Conservation (phyloP, 2,888 invertebrate genomes). For the Trissonchulus sp. region DNA sequence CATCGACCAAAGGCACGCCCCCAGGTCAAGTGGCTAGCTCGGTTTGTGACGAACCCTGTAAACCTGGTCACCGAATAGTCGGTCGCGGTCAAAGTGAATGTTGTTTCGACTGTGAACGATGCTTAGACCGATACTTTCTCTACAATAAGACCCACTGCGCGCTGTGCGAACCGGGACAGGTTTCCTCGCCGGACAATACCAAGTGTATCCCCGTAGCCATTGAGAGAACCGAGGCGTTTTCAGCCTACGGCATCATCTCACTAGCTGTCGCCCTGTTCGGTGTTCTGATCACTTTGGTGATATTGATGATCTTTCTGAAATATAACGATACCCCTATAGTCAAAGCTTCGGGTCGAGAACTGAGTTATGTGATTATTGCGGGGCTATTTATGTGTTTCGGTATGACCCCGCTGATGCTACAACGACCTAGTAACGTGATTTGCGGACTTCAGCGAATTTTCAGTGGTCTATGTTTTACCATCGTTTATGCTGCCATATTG, state of each 20-base stretch:
- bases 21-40: conserved; percentile 44
- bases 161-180: conserved; percentile 70
- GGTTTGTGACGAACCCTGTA: background rate
- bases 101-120: background rate
- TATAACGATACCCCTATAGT: conserved; percentile 55
- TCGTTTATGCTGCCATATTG: conserved; percentile 55
- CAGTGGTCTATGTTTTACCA: conserved; percentile 54
- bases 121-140: background rate
- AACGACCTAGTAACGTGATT: conserved; percentile 51
- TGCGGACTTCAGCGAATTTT: conserved; percentile 55
- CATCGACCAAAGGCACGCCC: conserved; percentile 28
- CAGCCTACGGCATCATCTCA: conserved; percentile 26
- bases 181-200: conserved; percentile 70
- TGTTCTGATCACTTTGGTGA: conserved; percentile 50
- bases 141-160: conserved; percentile 69
- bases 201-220: conserved; percentile 46
- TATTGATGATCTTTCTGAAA: conserved; percentile 52
- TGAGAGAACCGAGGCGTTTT: background rate
- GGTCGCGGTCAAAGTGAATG: background rate
- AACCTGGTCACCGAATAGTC: conserved; percentile 7
- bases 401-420: conserved; percentile 54
- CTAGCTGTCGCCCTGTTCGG: conserved; percentile 41
- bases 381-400: conserved; percentile 53
- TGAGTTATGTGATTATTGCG: conserved; percentile 54
- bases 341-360: conserved; percentile 55